phyloP scores from a whole-genome alignment of 2,888 invertebrate genomes.

The Synanthedon formicaeformis region DNA sequence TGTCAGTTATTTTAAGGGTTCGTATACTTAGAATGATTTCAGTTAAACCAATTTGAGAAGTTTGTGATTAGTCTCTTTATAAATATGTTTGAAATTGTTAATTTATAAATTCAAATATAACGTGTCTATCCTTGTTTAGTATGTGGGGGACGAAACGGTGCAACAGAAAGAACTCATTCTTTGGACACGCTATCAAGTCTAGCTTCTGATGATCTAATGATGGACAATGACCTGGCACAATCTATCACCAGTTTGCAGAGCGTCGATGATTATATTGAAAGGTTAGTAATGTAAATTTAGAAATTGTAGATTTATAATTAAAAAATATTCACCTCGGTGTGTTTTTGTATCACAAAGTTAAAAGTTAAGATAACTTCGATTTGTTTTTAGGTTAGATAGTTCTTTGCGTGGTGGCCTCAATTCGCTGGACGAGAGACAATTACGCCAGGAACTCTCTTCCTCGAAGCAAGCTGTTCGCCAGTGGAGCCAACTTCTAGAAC shows the following conservation, averaged over 20 bases:
- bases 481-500: constrained; percentile 61
- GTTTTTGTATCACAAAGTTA: neutral
- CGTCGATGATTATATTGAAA: constrained; percentile 68
- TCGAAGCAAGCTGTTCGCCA: constrained; percentile 56
- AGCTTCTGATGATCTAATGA: constrained; percentile 88
- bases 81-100: too few relatives aligned
- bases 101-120: too few relatives aligned
- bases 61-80: neutral
- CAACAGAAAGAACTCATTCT: constrained; percentile 76
- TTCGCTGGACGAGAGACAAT: constrained; percentile 59
- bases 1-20: too few relatives aligned
- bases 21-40: neutral
- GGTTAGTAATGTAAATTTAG: constrained; percentile 35
- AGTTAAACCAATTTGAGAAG: neutral
- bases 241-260: constrained; percentile 70
- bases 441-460: constrained; percentile 56
- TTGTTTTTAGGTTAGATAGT: constrained; percentile 44
- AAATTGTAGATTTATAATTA: neutral
- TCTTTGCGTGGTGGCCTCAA: constrained; percentile 62
- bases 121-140: constrained; percentile 16
- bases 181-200: constrained; percentile 88
- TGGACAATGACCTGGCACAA: constrained; percentile 81
- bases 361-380: too few relatives aligned
- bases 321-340: neutral
- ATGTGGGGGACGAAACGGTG: constrained; percentile 35